Base-by-base conservation (phyloP, 2,797 vertebrate genomes). In the Peromyscus aztecus region DNA sequence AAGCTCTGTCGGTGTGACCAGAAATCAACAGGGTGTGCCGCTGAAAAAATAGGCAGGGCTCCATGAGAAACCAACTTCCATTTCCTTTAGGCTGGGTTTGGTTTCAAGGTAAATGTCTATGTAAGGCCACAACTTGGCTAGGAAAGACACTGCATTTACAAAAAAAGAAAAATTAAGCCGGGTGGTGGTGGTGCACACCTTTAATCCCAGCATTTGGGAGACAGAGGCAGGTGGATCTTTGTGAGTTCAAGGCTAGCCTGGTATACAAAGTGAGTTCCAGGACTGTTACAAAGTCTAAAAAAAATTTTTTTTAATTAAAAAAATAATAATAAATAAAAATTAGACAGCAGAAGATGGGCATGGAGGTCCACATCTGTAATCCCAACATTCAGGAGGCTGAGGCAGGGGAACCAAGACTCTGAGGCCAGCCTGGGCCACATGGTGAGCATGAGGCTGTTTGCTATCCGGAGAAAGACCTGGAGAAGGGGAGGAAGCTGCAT, bases 71-170 rank as follows among this genome's bases (percentile, higher is more conserved):
- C 6, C 24, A 91, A 24, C 40, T 91, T 40, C 78, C 57, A 0
- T 85, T 89, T 77, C 80, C 55, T 73, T 94, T 92, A 16, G 46
- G 16, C 46, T 40, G 71, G 29, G 17, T 43, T 86, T 95, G 34
- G 40, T 55, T 91, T 75, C 63, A 78, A 93, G 61, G 31, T 88
- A 49, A 87, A 82, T 49, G 90, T 90, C 69, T 65, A 52, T n/a
- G 14, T 40, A 88, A 82, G 65, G 49, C 21, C 67, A 69, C 34
- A 89, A 24, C 19, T 75, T 63, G 27, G n/a, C 34, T 24, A 71
- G 23, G 71, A 55, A 90, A 95, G 61, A 85, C 27, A 31, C 21
- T 57, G 29, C 55, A 43, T 31, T 95, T 92, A 46, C 86, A 84
- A 75, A 90, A 90, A 4, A n/a, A 27, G 89, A 84, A 52, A 84